These are phyloP conservation scores for Monomorium pharaonis DNA, from an alignment of 1,140 invertebrate species.

Conservation along the genomic window DNA sequence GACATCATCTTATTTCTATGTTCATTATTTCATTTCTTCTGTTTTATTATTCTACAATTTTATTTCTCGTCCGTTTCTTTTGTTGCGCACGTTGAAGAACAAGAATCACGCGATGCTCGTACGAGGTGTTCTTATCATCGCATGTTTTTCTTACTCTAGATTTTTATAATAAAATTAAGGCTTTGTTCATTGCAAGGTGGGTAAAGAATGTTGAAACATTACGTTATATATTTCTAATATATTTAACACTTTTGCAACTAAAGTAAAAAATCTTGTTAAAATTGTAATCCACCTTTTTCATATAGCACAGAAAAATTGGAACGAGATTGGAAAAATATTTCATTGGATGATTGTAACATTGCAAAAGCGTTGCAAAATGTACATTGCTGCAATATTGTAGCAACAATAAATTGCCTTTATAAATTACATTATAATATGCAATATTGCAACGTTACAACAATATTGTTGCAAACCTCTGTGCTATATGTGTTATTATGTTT, in stretches of 20 bases:
- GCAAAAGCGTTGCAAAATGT: too few relatives aligned
- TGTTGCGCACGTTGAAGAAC: neutral
- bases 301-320: too few relatives aligned
- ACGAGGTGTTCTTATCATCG: neutral
- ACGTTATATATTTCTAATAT: neutral
- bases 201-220: neutral
- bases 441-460: too few relatives aligned
- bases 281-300: neutral
- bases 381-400: too few relatives aligned
- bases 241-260: neutral
- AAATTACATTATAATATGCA: too few relatives aligned
- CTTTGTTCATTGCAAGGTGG: neutral
- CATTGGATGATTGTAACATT: too few relatives aligned
- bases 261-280: conserved; percentile 10
- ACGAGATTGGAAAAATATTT: too few relatives aligned
- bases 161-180: neutral
- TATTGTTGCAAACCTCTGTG: too few relatives aligned
- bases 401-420: too few relatives aligned
- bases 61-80: neutral
- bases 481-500: neutral
- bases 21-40: too few relatives aligned
- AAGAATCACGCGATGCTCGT: neutral
- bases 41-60: conserved; percentile 6
- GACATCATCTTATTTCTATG: neutral
- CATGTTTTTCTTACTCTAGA: neutral